Percentiles rank a stretch among this genome's conserved stretches.
phyloP scores from a whole-genome alignment of 1,140 invertebrate species.

The Metopolophium dirhodum region DNA sequence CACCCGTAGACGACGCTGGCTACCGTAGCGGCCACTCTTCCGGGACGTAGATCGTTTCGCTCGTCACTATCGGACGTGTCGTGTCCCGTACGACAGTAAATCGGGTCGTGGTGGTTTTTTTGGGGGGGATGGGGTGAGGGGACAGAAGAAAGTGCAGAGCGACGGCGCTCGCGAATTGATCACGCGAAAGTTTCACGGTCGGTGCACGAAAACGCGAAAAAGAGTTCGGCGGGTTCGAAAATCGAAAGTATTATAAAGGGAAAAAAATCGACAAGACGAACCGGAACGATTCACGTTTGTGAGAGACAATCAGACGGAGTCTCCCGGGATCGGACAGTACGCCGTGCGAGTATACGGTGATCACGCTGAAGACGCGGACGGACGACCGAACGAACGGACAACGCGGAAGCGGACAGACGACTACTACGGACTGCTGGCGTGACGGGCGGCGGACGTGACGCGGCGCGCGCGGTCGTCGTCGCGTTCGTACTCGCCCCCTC shows the following conservation, averaged over 20 bases:
- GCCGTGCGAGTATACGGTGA: not conserved
- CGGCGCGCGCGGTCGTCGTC: not conserved
- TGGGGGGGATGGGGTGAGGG: accelerated
- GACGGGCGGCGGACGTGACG: not conserved
- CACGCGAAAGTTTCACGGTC: not conserved
- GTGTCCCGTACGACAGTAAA: not conserved
- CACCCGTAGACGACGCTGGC: not conserved
- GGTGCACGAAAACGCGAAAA: not conserved
- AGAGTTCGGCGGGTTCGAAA: not conserved
- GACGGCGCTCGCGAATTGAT: not conserved
- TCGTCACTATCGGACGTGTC: not conserved
- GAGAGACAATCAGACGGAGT: not conserved
- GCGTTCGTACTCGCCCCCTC: not conserved
- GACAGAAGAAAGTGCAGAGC: not conserved
- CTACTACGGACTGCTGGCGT: not conserved
- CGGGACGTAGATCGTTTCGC: not conserved
- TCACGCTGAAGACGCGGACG: not conserved
- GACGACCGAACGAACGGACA: not conserved
- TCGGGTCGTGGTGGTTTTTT: not conserved
- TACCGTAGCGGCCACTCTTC: not conserved
- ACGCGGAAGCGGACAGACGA: not conserved
- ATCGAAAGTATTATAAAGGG: not conserved
- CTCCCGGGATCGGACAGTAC: not conserved
- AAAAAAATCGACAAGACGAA: not conserved
- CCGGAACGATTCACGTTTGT: not conserved